phyloP scores from a whole-genome alignment of 2,113 vertebrate species.

The Cathartes aura region DNA sequence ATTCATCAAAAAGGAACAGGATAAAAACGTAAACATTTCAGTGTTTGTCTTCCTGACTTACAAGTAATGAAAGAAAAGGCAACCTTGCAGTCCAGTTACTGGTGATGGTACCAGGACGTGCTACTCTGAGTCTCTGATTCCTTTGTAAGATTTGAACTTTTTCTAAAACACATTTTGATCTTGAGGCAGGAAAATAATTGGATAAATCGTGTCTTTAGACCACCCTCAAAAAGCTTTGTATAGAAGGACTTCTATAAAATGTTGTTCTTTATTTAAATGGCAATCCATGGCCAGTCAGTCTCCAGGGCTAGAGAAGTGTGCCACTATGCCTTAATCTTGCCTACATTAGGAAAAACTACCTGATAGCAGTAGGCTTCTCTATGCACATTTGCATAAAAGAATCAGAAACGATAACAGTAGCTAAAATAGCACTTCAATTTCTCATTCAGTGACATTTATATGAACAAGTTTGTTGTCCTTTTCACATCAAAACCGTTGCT shows the following conservation, averaged over 20 bases:
- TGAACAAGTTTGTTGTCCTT: not conserved
- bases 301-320: not conserved
- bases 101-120: not conserved
- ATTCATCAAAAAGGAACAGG: not conserved
- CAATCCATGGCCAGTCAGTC: not conserved
- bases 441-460: not conserved
- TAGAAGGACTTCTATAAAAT: not conserved
- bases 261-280: not conserved
- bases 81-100: not conserved
- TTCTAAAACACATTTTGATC: not conserved
- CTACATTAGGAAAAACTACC: not conserved
- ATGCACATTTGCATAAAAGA: not conserved
- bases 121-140: not conserved
- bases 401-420: not conserved
- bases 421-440: not conserved
- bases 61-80: not conserved
- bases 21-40: not conserved
- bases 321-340: not conserved
- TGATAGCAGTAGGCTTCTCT: not conserved
- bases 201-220: not conserved
- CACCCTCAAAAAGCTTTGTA: not conserved
- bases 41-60: not conserved
- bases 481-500: not conserved
- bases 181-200: not conserved
- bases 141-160: not conserved